A percentile compares a stretch with the other conserved stretches of the same genome.
Evolutionary conservation across 2,888 invertebrate species (phyloP).

Genomic region (Drymonia ruficornis): DNA sequence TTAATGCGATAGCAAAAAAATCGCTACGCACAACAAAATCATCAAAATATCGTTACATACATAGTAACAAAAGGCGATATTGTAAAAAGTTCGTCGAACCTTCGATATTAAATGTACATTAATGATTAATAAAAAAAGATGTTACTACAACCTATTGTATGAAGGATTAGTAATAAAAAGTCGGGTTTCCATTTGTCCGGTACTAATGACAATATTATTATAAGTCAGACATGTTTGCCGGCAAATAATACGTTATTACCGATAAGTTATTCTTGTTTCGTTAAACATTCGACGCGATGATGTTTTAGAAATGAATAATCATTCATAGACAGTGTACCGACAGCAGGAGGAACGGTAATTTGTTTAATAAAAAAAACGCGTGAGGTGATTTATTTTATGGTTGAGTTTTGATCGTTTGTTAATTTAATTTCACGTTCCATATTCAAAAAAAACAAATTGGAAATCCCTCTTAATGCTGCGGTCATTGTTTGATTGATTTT

Average conservation of each 20-base stretch:
- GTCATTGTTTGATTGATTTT: background rate
- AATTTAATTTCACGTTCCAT: background rate
- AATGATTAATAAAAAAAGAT: constrained; percentile 38
- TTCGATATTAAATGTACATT: constrained; percentile 42
- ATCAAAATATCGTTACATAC: constrained; percentile 24
- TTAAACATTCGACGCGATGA: constrained; percentile 48
- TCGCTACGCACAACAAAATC: constrained; percentile 8
- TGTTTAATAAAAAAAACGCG: background rate
- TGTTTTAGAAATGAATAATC: constrained; percentile 50
- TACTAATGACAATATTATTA: constrained; percentile 74
- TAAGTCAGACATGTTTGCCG: constrained; percentile 54
- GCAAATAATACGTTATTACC: constrained; percentile 61
- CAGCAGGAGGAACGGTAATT: constrained; percentile 32
- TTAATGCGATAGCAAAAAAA: background rate
- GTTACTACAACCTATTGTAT: constrained; percentile 29
- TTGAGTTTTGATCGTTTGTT: background rate
- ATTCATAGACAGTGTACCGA: constrained; percentile 43
- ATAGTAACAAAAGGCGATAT: constrained; percentile 39
- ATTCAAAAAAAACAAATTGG: background rate
- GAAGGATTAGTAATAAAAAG: constrained; percentile 40
- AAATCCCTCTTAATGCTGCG: background rate
- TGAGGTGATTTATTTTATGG: constrained; percentile 5
- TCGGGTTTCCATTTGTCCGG: constrained; percentile 38
- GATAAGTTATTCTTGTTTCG: constrained; percentile 56
- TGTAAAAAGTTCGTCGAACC: constrained; percentile 48